These are phyloP conservation scores for Nymphalis io DNA, from an alignment of 1,140 invertebrate genomes.

Conservation along the genomic window DNA sequence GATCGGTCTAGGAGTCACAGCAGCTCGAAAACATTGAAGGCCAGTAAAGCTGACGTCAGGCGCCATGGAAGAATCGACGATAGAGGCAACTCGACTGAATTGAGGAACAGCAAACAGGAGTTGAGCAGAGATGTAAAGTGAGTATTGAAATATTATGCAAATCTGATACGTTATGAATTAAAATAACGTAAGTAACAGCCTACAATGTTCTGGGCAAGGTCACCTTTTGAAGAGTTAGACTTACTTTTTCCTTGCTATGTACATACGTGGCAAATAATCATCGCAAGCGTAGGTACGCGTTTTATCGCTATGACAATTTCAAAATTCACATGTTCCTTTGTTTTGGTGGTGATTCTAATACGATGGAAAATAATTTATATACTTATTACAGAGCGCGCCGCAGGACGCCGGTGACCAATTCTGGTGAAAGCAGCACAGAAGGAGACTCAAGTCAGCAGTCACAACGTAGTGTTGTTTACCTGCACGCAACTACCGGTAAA, in stretches of 20 bases:
- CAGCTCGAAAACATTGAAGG: conserved; percentile 73
- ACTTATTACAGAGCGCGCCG: conserved; percentile 55
- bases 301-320: too few species aligned
- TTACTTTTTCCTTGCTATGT: too few species aligned
- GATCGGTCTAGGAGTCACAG: conserved; percentile 76
- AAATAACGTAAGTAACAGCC: too few species aligned
- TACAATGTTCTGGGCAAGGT: too few species aligned
- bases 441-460: conserved; percentile 90
- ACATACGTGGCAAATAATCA: too few species aligned
- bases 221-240: too few species aligned
- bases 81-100: conserved; percentile 61
- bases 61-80: conserved; percentile 60
- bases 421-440: conserved; percentile 85
- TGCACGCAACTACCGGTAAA: conserved; percentile 88
- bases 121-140: conserved; percentile 66
- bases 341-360: not conserved
- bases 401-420: conserved; percentile 61
- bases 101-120: conserved; percentile 70
- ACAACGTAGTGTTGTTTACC: conserved; percentile 89
- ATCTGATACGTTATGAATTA: too few species aligned
- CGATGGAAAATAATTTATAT: not conserved
- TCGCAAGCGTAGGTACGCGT: too few species aligned
- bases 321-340: too few species aligned
- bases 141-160: conserved; percentile 38
- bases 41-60: conserved; percentile 56